A percentile compares a stretch with the other conserved stretches of the same genome.
Evolutionary conservation across 2,888 invertebrate genomes (phyloP).

Genomic region (Margaritifera margaritifera): DNA sequence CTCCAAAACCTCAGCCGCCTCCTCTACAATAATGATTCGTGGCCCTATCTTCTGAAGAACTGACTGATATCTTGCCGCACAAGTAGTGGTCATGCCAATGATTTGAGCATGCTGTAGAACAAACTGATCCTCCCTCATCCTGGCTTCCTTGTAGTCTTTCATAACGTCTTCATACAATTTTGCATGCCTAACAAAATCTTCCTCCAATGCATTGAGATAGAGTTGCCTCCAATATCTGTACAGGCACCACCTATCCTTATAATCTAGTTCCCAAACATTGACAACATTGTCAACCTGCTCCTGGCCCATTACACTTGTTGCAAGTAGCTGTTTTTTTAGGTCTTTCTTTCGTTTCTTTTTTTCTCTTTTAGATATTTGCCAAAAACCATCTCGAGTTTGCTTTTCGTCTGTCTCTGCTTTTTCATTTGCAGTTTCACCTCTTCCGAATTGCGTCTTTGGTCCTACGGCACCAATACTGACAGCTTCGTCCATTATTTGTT

Average conservation of each 20-base stretch:
- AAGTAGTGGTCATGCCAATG: slow-evolving; percentile 69
- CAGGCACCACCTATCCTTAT: slow-evolving; percentile 72
- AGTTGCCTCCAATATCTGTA: slow-evolving; percentile 70
- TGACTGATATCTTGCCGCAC: slow-evolving; percentile 57
- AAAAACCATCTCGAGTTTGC: no score
- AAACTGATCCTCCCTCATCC: slow-evolving; percentile 58
- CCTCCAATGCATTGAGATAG: slow-evolving; percentile 29
- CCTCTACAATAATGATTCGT: slow-evolving; percentile 80
- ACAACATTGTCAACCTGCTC: no score
- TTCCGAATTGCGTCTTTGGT: no score
- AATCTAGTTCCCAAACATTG: no score
- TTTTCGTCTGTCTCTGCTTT: no score
- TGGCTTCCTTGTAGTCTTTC: slow-evolving; percentile 40
- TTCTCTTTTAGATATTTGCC: no score
- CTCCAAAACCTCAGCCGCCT: slow-evolving; percentile 84
- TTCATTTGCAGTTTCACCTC: no score
- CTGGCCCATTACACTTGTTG: no score
- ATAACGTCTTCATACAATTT: slow-evolving; percentile 46
- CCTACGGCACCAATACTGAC: no score
- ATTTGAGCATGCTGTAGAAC: slow-evolving; percentile 58
- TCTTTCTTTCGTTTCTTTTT: no score
- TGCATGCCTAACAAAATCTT: slow-evolving; percentile 31
- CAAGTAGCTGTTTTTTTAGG: no score
- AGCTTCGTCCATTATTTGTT: no score
- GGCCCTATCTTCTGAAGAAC: slow-evolving; percentile 65